Evolutionary conservation across 2,113 vertebrate genomes (phyloP).

Genomic region (Dolichallabes microphthalmus): DNA sequence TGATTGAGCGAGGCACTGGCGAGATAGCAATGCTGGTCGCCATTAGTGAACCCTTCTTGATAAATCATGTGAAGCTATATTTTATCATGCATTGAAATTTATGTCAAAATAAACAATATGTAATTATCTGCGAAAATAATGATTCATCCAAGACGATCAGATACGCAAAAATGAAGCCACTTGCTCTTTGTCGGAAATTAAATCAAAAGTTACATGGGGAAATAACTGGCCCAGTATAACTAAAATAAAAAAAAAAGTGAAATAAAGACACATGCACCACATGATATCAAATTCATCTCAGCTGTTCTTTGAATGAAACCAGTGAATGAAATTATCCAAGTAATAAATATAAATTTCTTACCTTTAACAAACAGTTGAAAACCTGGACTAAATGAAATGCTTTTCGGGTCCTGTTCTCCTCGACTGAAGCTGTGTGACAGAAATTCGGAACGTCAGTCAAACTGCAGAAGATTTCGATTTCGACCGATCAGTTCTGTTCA

Average conservation of each 20-base stretch:
- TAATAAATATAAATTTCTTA: slow-evolving; percentile 24
- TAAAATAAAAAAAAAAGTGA: background rate
- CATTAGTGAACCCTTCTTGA: background rate
- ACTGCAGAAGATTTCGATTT: background rate
- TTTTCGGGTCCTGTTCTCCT: background rate
- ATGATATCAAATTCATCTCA: background rate
- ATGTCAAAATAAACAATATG: background rate
- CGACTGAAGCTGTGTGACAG: slow-evolving; percentile 36
- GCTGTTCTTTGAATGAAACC: background rate
- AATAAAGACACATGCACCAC: background rate
- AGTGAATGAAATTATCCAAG: background rate
- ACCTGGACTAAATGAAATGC: slow-evolving; percentile 50
- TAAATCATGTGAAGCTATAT: background rate
- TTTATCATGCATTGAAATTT: background rate
- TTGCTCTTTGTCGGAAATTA: background rate
- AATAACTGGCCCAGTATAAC: background rate
- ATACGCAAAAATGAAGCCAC: background rate
- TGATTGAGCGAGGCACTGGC: background rate
- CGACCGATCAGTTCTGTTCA: no score
- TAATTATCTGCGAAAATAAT: background rate
- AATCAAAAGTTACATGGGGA: background rate
- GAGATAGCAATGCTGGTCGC: background rate
- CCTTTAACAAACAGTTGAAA: slow-evolving; percentile 53
- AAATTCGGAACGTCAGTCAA: background rate
- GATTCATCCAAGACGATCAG: background rate